phyloP scores from a whole-genome alignment of 2,888 invertebrate species.

The Bunonema sp. region DNA sequence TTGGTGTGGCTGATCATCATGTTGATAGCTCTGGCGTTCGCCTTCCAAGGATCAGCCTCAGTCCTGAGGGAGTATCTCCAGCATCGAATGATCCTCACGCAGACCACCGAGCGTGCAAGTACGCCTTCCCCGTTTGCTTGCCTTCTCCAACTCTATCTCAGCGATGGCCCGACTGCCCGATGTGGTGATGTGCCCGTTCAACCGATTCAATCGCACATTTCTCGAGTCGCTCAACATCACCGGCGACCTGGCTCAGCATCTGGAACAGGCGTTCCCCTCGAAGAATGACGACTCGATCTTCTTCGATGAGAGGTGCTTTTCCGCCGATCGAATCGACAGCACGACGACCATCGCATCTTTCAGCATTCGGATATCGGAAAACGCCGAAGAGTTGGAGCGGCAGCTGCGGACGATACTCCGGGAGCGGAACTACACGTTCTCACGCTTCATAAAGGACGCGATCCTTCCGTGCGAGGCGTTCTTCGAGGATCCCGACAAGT shows the following conservation, averaged over 20 bases:
- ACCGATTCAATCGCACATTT: slow-evolving; percentile 29
- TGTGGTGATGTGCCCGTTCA: slow-evolving; percentile 41
- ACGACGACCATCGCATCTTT: no score
- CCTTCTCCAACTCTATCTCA: not conserved
- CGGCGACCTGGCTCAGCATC: slow-evolving; percentile 25
- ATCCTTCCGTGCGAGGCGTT: slow-evolving; percentile 21
- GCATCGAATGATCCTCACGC: not conserved
- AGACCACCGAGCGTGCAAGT: not conserved
- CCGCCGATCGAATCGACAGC: no score
- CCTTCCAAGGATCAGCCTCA: slow-evolving; percentile 16
- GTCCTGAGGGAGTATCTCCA: slow-evolving; percentile 16
- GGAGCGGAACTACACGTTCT: not conserved
- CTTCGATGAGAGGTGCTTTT: no score
- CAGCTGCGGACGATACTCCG: no score
- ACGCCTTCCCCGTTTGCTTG: not conserved
- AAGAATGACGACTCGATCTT: no score
- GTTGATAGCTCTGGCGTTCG: slow-evolving; percentile 10
- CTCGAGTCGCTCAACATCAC: slow-evolving; percentile 23
- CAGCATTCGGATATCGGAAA: no score
- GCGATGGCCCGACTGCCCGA: slow-evolving; percentile 23
- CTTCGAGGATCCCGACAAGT: slow-evolving; percentile 14
- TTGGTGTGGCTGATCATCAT: slow-evolving; percentile 19
- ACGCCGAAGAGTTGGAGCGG: no score
- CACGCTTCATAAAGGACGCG: no score
- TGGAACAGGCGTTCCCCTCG: slow-evolving; percentile 31